These are phyloP conservation scores for Tetanocera ferruginea DNA, from an alignment of 2,888 invertebrate genomes.

Conservation along the genomic window DNA sequence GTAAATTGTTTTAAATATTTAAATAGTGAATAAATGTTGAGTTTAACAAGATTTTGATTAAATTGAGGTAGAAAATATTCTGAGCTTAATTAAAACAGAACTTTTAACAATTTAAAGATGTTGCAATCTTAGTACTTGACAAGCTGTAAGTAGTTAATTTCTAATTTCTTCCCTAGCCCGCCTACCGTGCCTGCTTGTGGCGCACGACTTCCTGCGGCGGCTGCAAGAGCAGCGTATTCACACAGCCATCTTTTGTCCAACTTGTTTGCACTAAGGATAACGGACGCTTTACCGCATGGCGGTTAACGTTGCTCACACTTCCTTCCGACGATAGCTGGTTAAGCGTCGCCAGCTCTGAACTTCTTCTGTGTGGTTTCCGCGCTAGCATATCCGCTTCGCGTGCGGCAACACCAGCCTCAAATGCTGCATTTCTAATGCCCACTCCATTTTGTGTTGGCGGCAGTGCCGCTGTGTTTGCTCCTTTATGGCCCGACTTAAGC, in stretches of 20 bases:
- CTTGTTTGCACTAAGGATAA: slow-evolving; percentile 61
- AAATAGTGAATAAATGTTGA: background rate
- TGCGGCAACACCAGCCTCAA: background rate
- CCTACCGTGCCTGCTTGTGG: background rate
- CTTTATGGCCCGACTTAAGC: slow-evolving; percentile 41
- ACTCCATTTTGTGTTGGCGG: background rate
- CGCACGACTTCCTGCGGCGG: background rate
- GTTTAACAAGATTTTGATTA: background rate
- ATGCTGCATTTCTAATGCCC: background rate
- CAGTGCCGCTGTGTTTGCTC: slow-evolving; percentile 35
- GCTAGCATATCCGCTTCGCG: background rate
- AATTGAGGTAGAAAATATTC: background rate
- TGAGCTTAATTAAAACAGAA: background rate
- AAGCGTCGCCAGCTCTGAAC: background rate
- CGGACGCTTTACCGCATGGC: slow-evolving; percentile 47
- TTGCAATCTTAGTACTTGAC: background rate
- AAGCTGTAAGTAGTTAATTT: too few species aligned
- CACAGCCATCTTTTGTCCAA: slow-evolving; percentile 62
- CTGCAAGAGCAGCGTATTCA: slow-evolving; percentile 57
- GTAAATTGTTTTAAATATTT: background rate
- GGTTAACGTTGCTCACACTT: background rate
- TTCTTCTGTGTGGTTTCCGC: slow-evolving; percentile 16
- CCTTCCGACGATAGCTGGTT: background rate
- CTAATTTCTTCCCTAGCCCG: background rate
- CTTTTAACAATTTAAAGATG: background rate